phyloP scores from a whole-genome alignment of 2,888 invertebrate species.

The Cheilosia vulpina region DNA sequence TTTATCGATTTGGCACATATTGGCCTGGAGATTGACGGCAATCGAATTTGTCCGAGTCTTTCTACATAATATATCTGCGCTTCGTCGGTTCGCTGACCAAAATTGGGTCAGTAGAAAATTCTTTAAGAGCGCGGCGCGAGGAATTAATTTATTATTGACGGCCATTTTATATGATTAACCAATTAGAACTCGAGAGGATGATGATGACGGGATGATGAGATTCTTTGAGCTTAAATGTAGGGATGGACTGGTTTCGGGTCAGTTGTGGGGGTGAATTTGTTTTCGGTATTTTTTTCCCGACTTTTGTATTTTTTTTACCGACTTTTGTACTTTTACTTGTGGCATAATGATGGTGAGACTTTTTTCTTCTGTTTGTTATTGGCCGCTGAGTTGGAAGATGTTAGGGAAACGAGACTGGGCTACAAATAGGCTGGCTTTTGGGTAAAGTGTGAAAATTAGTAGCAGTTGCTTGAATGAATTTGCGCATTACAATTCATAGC shows the following conservation, averaged over 20 bases:
- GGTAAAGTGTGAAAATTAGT: slow-evolving; percentile 29
- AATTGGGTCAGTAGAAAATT: slow-evolving; percentile 71
- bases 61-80: not conserved
- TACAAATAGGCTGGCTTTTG: slow-evolving; percentile 8
- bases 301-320: not conserved
- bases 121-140: slow-evolving; percentile 32
- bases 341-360: slow-evolving; percentile 22
- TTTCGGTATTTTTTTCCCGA: too few relatives aligned
- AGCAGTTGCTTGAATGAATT: not conserved
- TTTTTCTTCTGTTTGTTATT: not conserved
- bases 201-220: slow-evolving; percentile 20
- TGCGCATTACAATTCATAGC: too few relatives aligned
- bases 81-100: not conserved
- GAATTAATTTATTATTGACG: slow-evolving; percentile 59
- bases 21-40: slow-evolving; percentile 29
- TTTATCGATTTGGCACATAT: slow-evolving; percentile 71
- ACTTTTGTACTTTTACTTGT: slow-evolving; percentile 53
- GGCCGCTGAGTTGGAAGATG: not conserved
- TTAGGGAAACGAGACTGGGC: not conserved
- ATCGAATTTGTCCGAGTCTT: slow-evolving; percentile 27
- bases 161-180: slow-evolving; percentile 65
- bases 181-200: slow-evolving; percentile 47
- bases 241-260: slow-evolving; percentile 1
- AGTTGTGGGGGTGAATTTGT: slow-evolving; percentile 18
- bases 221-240: slow-evolving; percentile 10